A percentile compares a stretch with the other conserved stretches of the same genome.
Evolutionary conservation across 2,797 vertebrate species (phyloP).

Genomic region (Borostomias antarcticus): DNA sequence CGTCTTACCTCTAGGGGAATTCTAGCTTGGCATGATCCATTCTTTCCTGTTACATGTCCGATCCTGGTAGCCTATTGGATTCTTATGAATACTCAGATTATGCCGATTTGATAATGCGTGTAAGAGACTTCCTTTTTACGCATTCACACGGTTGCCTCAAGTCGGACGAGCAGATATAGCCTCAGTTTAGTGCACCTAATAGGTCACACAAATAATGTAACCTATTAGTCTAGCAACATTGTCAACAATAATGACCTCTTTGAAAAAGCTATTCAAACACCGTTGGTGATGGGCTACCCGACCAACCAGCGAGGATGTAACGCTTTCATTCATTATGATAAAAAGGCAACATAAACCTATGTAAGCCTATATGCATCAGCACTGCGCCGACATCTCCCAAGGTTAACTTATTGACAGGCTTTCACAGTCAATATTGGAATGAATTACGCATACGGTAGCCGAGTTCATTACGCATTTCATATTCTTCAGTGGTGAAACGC

Average conservation of each 20-base stretch:
- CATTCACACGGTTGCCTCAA: slow-evolving; percentile 66
- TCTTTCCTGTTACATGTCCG: slow-evolving; percentile 6
- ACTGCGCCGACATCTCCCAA: slow-evolving; percentile 68
- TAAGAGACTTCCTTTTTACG: slow-evolving; percentile 74
- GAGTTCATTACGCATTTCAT: no score
- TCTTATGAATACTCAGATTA: slow-evolving; percentile 74
- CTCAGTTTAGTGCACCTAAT: slow-evolving; percentile 33
- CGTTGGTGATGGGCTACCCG: slow-evolving; percentile 34
- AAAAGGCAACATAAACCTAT: slow-evolving; percentile 45
- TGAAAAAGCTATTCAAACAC: slow-evolving; percentile 33
- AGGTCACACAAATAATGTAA: slow-evolving; percentile 57
- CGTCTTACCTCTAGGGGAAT: slow-evolving; percentile 5
- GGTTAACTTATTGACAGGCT: slow-evolving; percentile 82
- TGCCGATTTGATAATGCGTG: slow-evolving; percentile 72
- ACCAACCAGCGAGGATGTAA: slow-evolving; percentile 14
- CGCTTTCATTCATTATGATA: slow-evolving; percentile 34
- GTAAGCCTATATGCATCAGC: slow-evolving; percentile 50
- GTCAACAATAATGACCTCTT: slow-evolving; percentile 35
- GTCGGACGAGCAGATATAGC: slow-evolving; percentile 48
- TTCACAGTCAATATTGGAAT: slow-evolving; percentile 71
- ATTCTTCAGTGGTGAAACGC: no score
- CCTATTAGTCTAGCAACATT: slow-evolving; percentile 55
- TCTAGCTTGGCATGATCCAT: slow-evolving; percentile 24
- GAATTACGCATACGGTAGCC: slow-evolving; percentile 78
- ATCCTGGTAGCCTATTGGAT: slow-evolving; percentile 63